phyloP scores from a whole-genome alignment of 1,140 invertebrate species.

The Platyscapa corneri region DNA sequence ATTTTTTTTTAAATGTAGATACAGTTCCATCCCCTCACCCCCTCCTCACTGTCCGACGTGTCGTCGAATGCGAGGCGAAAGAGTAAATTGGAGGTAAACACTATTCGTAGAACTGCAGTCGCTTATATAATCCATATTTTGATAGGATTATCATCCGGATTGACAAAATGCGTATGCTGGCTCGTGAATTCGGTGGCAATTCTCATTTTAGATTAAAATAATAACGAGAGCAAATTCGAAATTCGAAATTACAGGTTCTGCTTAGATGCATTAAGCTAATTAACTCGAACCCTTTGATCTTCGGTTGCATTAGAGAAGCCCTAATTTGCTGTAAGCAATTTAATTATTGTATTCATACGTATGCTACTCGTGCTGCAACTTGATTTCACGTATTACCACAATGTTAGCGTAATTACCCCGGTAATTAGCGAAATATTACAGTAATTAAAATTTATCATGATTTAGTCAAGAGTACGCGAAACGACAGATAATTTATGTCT shows the following conservation, averaged over 20 bases:
- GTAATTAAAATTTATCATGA: background rate
- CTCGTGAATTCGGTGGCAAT: background rate
- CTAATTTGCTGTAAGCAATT: background rate
- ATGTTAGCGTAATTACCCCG: background rate
- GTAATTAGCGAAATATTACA: background rate
- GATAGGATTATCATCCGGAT: no score
- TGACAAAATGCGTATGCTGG: background rate
- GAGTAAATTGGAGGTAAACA: no score
- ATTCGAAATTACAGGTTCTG: no score
- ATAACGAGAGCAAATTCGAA: conserved; percentile 38
- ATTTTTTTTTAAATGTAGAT: no score
- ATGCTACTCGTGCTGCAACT: background rate
- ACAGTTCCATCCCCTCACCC: no score
- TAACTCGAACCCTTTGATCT: conserved; percentile 20
- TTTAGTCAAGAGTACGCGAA: background rate
- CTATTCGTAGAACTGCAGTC: no score
- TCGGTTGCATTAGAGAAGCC: background rate
- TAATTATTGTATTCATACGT: background rate
- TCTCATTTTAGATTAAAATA: background rate
- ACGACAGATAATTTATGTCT: background rate
- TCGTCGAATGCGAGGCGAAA: no score
- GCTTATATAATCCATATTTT: no score
- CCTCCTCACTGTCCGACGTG: no score
- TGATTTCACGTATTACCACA: background rate
- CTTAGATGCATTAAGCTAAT: background rate